Evolutionary conservation across 1,140 invertebrate genomes (phyloP).

Genomic region (Atopsyche davidsoni): DNA sequence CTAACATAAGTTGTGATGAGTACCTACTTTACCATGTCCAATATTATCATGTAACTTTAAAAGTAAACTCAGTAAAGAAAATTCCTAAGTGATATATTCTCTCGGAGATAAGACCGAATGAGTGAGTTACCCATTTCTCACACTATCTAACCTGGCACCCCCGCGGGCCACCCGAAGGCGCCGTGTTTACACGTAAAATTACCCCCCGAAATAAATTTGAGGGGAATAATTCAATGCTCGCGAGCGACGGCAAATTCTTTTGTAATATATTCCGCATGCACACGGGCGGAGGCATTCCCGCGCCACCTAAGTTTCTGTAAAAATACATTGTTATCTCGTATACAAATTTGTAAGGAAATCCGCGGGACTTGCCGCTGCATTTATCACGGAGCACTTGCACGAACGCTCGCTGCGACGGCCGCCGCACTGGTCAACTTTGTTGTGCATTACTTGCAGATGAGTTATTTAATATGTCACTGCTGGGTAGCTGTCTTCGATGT

Average conservation of each 20-base stretch:
- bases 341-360: conserved; percentile 30
- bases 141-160: too few species aligned
- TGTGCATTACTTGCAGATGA: too few species aligned
- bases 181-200: background rate
- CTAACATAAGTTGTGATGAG: too few species aligned
- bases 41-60: too few species aligned
- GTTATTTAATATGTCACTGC: too few species aligned
- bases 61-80: too few species aligned
- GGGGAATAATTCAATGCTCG: conserved; percentile 27
- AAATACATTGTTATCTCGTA: conserved; percentile 30
- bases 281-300: conserved; percentile 9
- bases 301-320: conserved; percentile 27
- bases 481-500: too few species aligned
- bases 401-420: background rate
- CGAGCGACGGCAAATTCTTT: conserved; percentile 21
- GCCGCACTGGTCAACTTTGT: too few species aligned
- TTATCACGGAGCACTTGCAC: conserved; percentile 5
- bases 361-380: conserved; percentile 12
- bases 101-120: too few species aligned
- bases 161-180: background rate
- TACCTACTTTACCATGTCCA: too few species aligned
- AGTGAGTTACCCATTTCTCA: too few species aligned
- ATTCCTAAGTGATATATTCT: too few species aligned
- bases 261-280: conserved; percentile 28
- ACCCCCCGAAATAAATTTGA: conserved; percentile 19